Evolutionary conservation across 1,140 invertebrate genomes (phyloP).

Genomic region (Saccostrea glomerata): DNA sequence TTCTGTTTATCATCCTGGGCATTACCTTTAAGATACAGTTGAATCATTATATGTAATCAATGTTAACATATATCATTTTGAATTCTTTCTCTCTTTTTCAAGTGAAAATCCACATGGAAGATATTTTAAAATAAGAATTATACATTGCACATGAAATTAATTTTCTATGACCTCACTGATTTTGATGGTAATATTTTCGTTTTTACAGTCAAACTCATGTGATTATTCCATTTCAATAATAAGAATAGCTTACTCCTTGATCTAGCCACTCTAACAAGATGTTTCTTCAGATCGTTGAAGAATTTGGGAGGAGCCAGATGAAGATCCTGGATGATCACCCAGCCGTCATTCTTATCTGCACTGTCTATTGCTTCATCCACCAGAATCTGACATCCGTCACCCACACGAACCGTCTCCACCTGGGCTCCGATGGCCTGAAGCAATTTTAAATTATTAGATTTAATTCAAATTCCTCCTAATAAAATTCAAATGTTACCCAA

Average conservation of each 20-base stretch:
- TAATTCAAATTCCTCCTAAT: too few species aligned
- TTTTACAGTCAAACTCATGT: too few species aligned
- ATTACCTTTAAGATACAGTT: slow-evolving; percentile 52
- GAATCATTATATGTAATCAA: neutral
- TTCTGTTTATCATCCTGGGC: slow-evolving; percentile 64
- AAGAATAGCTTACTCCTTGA: slow-evolving; percentile 64
- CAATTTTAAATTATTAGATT: neutral
- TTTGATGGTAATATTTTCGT: too few species aligned
- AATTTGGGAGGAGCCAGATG: slow-evolving; percentile 71
- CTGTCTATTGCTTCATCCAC: slow-evolving; percentile 73
- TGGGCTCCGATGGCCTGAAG: slow-evolving; percentile 60
- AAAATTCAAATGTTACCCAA: too few species aligned
- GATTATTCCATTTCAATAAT: too few species aligned
- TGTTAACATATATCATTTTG: too few species aligned
- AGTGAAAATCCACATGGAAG: neutral
- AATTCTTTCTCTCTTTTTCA: neutral
- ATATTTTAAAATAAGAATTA: too few species aligned
- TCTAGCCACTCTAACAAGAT: slow-evolving; percentile 68
- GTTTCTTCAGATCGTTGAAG: slow-evolving; percentile 68
- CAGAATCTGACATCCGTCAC: slow-evolving; percentile 68
- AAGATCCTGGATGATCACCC: slow-evolving; percentile 75
- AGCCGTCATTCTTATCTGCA: slow-evolving; percentile 75
- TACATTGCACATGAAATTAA: too few species aligned
- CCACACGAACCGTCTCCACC: slow-evolving; percentile 68
- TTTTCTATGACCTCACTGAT: too few species aligned